A percentile compares a stretch with the other conserved stretches of the same genome.
phyloP scores from a whole-genome alignment of 2,888 invertebrate genomes.

The Ferrisia virgata region DNA sequence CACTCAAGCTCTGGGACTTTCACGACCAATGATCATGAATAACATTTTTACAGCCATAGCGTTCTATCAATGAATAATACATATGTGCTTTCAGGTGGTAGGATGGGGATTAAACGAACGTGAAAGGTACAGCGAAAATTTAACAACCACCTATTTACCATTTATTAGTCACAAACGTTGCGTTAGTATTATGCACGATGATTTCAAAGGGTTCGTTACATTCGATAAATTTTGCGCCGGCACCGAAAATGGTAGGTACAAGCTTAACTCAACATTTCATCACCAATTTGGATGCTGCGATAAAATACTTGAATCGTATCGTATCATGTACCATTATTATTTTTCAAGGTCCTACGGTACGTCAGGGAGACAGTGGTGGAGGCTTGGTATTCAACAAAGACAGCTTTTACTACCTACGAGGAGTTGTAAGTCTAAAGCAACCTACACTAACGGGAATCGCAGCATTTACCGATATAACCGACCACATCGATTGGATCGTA shows the following conservation, averaged over 20 bases:
- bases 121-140: constrained; percentile 41
- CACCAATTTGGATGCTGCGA: not conserved
- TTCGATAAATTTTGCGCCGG: constrained; percentile 50
- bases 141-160: constrained; percentile 48
- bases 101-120: constrained; percentile 50
- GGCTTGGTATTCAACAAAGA: not conserved
- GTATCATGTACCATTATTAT: no score
- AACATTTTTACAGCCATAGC: no score
- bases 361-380: constrained; percentile 9
- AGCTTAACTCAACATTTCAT: no score
- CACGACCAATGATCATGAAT: no score
- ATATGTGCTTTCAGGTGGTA: constrained; percentile 48
- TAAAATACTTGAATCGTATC: no score
- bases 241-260: constrained; percentile 46
- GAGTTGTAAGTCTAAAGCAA: not conserved
- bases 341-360: not conserved
- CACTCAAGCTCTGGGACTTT: no score
- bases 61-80: no score
- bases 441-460: not conserved
- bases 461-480: not conserved
- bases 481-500: not conserved
- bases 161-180: constrained; percentile 48
- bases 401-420: not conserved
- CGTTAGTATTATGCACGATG: constrained; percentile 26
- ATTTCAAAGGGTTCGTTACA: constrained; percentile 48